Percentiles rank a stretch among this genome's conserved stretches.
Conservation (phyloP, 2,888 invertebrate genomes). For the Baronia brevicornis region DNA sequence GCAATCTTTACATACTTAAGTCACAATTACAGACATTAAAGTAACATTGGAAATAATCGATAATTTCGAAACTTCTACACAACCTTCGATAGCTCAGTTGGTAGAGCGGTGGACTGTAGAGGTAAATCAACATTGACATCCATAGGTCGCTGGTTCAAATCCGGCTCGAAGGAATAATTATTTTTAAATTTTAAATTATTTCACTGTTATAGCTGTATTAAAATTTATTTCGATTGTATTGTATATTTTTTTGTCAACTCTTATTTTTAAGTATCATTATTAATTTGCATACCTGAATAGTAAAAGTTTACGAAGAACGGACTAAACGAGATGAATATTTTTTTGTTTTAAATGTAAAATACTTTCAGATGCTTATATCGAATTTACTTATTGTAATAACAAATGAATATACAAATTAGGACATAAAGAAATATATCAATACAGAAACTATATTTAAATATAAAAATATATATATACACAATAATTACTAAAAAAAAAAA, state of each 20-base stretch:
- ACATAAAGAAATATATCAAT: too few species aligned
- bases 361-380: too few species aligned
- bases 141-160: slow-evolving; percentile 80
- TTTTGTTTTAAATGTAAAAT: too few species aligned
- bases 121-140: slow-evolving; percentile 40
- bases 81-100: slow-evolving; percentile 64
- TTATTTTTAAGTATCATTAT: slow-evolving; percentile 2
- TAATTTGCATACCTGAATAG: too few species aligned
- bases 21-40: neutral
- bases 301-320: too few species aligned
- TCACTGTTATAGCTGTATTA: too few species aligned
- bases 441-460: too few species aligned
- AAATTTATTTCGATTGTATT: slow-evolving; percentile 1
- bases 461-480: too few species aligned
- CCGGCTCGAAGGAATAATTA: slow-evolving; percentile 73
- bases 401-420: too few species aligned
- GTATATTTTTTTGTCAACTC: slow-evolving; percentile 1
- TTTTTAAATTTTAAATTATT: slow-evolving; percentile 18
- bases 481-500: too few species aligned
- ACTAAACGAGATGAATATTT: too few species aligned
- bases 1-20: neutral
- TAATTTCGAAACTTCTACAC: neutral
- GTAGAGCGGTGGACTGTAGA: slow-evolving; percentile 65
- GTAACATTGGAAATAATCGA: neutral
- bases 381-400: too few species aligned